Evolutionary conservation across 2,797 vertebrate genomes (phyloP), one percentile per base, ranked within the genome.

Genomic region (Poecilia gillii): DNA sequence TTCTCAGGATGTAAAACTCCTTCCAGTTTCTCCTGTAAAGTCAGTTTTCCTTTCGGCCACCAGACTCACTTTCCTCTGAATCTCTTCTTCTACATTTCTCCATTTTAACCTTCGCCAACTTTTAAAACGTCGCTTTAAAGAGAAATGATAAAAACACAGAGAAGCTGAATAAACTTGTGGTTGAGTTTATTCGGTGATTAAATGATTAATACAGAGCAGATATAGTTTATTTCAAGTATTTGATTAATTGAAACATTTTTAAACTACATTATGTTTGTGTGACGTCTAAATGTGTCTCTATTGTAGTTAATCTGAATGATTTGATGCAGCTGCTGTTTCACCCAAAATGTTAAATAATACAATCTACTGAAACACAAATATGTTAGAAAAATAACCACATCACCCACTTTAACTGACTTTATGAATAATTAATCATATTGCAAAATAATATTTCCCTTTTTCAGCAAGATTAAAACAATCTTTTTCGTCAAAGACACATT

Each of bases 161-260:
- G n/a, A 1, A 43, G 23, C n/a, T 70, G 25, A 25, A 70, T 39
- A 43, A 70, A 43, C 23, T 25, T 25, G 1, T n/a, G 66, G 7
- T 45, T 70, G 41, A n/a, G 11, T 70, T 70, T 70, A 70, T 70
- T 70, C 11, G 80, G 72, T 83, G 43, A 81, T 78, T 84, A 36
- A 80, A 81, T 43, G 84, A 84, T 83, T 76, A 82, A 88, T 89
- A 86, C 82, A 85, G 78, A 81, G 68, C 73, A 87, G 28, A 90
- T 86, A 89, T 83, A 84, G 82, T 82, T 78, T 45, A 47, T 79
- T 88, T 91, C 82, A 91, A 88, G 85, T 91, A 88, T 79, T 74
- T 12, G 57, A 81, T 78, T 78, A 78, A 25, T 41, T 70, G 23
- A 87, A 88, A 90, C 36, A 79, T 81, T 71, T 75, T 87, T 75